phyloP scores from a whole-genome alignment of 2,888 invertebrate species.

The Dascillus cervinus region DNA sequence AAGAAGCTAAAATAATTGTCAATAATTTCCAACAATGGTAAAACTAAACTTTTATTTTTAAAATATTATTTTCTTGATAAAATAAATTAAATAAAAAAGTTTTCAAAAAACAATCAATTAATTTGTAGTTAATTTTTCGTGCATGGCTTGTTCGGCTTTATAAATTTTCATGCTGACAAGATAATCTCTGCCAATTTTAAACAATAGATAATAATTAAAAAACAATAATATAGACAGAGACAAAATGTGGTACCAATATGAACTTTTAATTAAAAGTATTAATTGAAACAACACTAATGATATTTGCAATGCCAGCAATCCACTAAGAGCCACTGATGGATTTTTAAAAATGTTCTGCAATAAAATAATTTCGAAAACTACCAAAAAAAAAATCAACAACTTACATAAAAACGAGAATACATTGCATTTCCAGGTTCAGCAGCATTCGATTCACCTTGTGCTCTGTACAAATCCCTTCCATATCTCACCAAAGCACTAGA shows the following conservation, averaged over 20 bases:
- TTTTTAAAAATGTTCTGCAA: slow-evolving; percentile 80
- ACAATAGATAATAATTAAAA: slow-evolving; percentile 86
- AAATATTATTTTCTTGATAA: slow-evolving; percentile 2
- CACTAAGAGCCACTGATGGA: slow-evolving; percentile 69
- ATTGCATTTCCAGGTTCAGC: slow-evolving; percentile 79
- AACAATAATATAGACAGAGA: slow-evolving; percentile 79
- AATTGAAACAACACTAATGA: slow-evolving; percentile 69
- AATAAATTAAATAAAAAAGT: neutral
- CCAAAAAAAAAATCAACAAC: slow-evolving; percentile 35
- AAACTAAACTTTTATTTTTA: slow-evolving; percentile 1
- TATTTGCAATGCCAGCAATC: slow-evolving; percentile 64
- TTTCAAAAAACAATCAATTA: neutral
- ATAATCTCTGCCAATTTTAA: slow-evolving; percentile 81
- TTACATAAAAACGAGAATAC: slow-evolving; percentile 82
- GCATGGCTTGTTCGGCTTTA: slow-evolving; percentile 61
- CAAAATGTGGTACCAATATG: slow-evolving; percentile 88
- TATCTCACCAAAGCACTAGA: slow-evolving; percentile 67
- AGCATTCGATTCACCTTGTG: slow-evolving; percentile 71
- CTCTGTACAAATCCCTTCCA: slow-evolving; percentile 65
- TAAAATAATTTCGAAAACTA: too few species aligned
- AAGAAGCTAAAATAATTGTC: too few species aligned
- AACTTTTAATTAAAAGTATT: slow-evolving; percentile 61
- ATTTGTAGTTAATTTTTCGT: slow-evolving; percentile 45
- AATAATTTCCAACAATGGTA: too few species aligned
- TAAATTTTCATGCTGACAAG: slow-evolving; percentile 79